Conservation (phyloP, 2,797 vertebrate genomes). For the Halcyon smyrnensis region DNA sequence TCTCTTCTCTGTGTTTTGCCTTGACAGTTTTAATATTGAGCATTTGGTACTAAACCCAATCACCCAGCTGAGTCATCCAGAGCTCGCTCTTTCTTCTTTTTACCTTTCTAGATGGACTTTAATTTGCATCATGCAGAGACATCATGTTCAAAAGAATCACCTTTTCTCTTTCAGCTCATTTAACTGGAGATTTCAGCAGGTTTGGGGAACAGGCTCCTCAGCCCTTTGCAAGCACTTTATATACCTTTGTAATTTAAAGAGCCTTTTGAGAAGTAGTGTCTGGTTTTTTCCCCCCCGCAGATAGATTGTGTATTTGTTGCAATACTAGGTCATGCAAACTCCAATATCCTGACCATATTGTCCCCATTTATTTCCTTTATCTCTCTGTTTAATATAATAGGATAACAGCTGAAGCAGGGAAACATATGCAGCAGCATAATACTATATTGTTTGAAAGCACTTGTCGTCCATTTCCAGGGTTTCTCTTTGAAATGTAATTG, state of each 20-base stretch:
- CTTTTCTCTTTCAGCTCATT: slow-evolving; percentile 19
- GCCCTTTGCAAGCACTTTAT: not conserved
- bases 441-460: slow-evolving; percentile 17
- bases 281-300: not conserved
- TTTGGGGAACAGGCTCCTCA: not conserved
- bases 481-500: slow-evolving; percentile 52
- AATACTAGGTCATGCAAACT: not conserved
- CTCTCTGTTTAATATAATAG: slow-evolving; percentile 27
- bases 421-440: slow-evolving; percentile 11
- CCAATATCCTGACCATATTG: slow-evolving; percentile 27
- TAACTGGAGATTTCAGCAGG: not conserved
- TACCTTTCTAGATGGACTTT: not conserved
- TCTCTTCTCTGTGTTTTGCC: not conserved
- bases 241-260: not conserved
- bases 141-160: not conserved
- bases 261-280: not conserved
- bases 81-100: not conserved
- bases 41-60: not conserved
- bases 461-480: slow-evolving; percentile 32
- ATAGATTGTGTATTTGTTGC: slow-evolving; percentile 33
- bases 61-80: slow-evolving; percentile 17
- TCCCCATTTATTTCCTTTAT: slow-evolving; percentile 51
- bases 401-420: not conserved
- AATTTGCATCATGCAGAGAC: not conserved
- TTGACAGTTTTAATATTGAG: not conserved